phyloP scores from a whole-genome alignment of 2,888 invertebrate species.

The Physocephala rufipes region DNA sequence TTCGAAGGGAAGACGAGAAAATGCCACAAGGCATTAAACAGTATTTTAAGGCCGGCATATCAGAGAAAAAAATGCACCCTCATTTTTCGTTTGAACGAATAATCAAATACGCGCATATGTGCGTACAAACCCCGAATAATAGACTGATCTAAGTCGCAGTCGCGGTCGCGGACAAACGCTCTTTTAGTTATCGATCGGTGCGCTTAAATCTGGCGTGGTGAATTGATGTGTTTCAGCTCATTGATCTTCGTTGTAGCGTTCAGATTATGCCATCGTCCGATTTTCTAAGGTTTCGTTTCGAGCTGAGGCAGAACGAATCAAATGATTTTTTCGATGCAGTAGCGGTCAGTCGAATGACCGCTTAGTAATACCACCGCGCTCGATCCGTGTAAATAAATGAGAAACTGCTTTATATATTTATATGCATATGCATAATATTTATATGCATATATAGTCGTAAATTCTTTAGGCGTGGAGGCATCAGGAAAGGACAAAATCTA shows the following conservation, averaged over 20 bases:
- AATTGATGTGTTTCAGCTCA: background rate
- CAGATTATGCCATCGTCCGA: background rate
- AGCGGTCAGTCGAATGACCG: background rate
- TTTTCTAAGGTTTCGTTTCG: conserved; percentile 30
- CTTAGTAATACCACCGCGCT: background rate
- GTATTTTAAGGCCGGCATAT: too few relatives aligned
- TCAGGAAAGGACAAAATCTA: too few relatives aligned
- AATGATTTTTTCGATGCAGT: conserved; percentile 7
- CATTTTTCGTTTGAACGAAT: too few relatives aligned
- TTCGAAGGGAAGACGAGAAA: background rate
- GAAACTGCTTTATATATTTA: too few relatives aligned
- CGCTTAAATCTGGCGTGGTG: background rate
- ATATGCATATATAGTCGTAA: too few relatives aligned
- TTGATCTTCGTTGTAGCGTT: background rate
- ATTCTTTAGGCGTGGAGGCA: too few relatives aligned
- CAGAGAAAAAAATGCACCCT: too few relatives aligned
- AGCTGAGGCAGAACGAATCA: conserved; percentile 33
- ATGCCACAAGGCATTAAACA: too few relatives aligned
- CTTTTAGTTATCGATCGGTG: conserved; percentile 8
- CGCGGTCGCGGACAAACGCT: conserved; percentile 14
- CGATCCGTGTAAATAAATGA: background rate
- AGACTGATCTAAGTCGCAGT: background rate
- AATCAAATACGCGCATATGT: too few relatives aligned
- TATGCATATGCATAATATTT: too few relatives aligned
- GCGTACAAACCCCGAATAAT: too few relatives aligned